phyloP scores from a whole-genome alignment of 2,888 invertebrate species.

The Scrobipalpa costella region DNA sequence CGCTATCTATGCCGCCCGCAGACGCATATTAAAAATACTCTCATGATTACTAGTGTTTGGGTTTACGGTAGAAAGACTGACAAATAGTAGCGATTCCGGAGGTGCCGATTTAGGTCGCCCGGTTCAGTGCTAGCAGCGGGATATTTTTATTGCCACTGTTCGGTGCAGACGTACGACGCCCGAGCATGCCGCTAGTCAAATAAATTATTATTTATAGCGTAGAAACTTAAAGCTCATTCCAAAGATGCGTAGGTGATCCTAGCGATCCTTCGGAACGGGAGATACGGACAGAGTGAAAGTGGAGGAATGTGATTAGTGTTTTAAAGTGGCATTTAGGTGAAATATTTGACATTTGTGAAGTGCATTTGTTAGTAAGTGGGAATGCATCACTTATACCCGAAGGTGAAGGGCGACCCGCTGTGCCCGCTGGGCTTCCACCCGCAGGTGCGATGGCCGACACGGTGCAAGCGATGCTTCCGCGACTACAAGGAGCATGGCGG shows the following conservation, averaged over 20 bases:
- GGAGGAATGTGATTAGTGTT: conserved; percentile 51
- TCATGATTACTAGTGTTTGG: conserved; percentile 38
- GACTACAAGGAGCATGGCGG: conserved; percentile 96
- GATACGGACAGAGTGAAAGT: conserved; percentile 37
- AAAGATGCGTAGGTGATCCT: conserved; percentile 55
- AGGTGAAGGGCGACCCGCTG: conserved; percentile 92
- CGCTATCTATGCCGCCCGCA: conserved; percentile 19
- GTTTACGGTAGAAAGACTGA: conserved; percentile 53
- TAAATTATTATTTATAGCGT: conserved; percentile 73
- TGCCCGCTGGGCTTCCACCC: conserved; percentile 97
- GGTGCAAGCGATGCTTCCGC: conserved; percentile 95
- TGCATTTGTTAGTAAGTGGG: conserved; percentile 60
- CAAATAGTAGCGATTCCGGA: conserved; percentile 53
- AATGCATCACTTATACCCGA: conserved; percentile 88
- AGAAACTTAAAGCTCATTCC: conserved; percentile 76
- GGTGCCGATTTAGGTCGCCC: conserved; percentile 78
- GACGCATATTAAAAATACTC: conserved; percentile 36
- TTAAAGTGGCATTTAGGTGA: conserved; percentile 65
- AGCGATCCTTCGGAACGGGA: conserved; percentile 40
- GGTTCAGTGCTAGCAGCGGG: conserved; percentile 75
- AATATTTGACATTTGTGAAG: conserved; percentile 68
- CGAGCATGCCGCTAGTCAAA: conserved; percentile 66
- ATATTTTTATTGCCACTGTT: conserved; percentile 78
- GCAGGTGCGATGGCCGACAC: conserved; percentile 95
- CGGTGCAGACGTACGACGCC: conserved; percentile 69